Base-by-base conservation (phyloP, 2,888 invertebrate species). In the Tipula lateralis region DNA sequence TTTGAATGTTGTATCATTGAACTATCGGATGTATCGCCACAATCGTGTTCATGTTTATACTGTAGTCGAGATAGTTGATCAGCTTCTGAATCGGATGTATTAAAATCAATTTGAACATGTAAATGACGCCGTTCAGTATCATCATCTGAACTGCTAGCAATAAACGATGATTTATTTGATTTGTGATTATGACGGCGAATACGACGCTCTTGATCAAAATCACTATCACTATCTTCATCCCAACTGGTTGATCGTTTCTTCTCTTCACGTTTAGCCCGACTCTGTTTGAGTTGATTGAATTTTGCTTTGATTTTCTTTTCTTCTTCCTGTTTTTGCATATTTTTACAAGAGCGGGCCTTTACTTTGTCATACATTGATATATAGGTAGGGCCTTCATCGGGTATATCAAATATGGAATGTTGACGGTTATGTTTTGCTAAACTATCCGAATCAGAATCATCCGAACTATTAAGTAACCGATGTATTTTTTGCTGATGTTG, bases 351-450 rank as follows among this genome's bases (percentile, higher is more conserved):
- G 66, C 97, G 93, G 2, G 97, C 97, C 90, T 97, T 97, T 0
- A 97, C 97, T 91, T 98, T 98, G 89, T 98, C 98, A 89, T 99
- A 99, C 98, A 99, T 99, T 9, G 98, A 98, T 85, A 97, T 96
- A 88, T 97, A 97, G 9, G 95, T 94, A 0, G 97, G 97, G 85
- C 95, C 96, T 88, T 96, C 96, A 88, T 96, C 95, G 1, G 85
- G 85, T 85, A 97, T 96, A 88, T 96, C 96, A 89, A 97, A 97
- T 88, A 97, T 96, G 85, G 96, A 97, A 91, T 96, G 96, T 89
- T 96, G 96, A 89, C 96, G 96, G 19, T 89, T 88, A 3, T 88
- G 87, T 84, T 88, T 88, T 39, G 87, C 87, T 84, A 94, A 95
- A 89, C 95, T 95, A 88, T 95, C 96, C 6, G 95, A 94, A 89